Evolutionary conservation across 2,888 invertebrate species (phyloP), one percentile per base, ranked within the genome.

Genomic region (Mechanitis mazaeus): DNA sequence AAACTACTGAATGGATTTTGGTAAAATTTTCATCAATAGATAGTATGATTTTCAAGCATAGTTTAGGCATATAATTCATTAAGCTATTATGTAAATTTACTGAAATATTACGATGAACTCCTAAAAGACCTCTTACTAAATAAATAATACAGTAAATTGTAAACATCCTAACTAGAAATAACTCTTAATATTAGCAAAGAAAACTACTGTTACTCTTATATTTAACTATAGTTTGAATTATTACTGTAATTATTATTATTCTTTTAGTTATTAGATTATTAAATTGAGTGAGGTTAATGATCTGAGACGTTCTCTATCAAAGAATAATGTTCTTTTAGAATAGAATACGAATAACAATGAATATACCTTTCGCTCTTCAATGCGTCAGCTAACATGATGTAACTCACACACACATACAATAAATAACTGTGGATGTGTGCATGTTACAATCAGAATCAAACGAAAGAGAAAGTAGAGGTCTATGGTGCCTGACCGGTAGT

Each of bases 381-480:
- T 87, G 87, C 86, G 87, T 89, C 87, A 88, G 79, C 77, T 76
- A 75, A 81, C 77, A 75, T 88, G 84, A 88, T 85, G 85, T 87
- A 86, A 87, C 72, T 63, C 74, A 69, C 69, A 68, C 69, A 70
- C 64, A 71, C 69, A 67, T 56, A 59, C 60, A 59, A 65, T 61
- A 65, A 67, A 61, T 58, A 67, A 65, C 59, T 67, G 61, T 62
- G 55, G 75, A 71, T 80, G 78, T 74, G 79, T 77, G 74, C 62
- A 71, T 73, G 69, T 74, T 71, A 68, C 68, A 69, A 75, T 75
- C 75, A 75, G 72, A 71, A 70, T 71, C 75, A 77, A 80, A 83
- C 81, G 87, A 89, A 87, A 88, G 88, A 86, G 89, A 90, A 90
- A 89, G 88, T 83, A 78, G 79, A 77, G 79, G 80, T 84, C 77